Evolutionary conservation across 2,113 vertebrate species (phyloP).

Genomic region (Benthochromis sp.): DNA sequence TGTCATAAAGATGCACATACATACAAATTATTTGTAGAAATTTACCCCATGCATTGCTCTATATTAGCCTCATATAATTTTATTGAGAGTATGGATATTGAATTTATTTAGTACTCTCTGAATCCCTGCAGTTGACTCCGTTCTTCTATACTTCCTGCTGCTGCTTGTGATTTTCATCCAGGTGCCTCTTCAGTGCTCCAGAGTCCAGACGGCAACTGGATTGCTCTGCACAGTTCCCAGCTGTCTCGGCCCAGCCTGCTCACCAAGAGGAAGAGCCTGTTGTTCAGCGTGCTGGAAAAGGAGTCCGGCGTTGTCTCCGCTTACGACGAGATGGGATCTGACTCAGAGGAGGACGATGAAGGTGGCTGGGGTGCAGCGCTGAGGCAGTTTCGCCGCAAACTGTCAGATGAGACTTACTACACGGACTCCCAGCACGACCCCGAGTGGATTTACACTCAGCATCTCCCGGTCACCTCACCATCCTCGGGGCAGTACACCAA

Average conservation of each 20-base stretch:
- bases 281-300: constrained; percentile 81
- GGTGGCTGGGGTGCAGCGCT: constrained; percentile 60
- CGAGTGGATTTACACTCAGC: constrained; percentile 74
- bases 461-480: constrained; percentile 73
- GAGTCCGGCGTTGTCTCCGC: constrained; percentile 82
- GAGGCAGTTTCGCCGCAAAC: constrained; percentile 59
- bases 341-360: constrained; percentile 71
- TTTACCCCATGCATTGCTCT: not conserved
- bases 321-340: constrained; percentile 88
- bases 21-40: not conserved
- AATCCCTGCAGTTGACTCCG: not conserved
- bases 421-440: constrained; percentile 70
- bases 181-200: constrained; percentile 79
- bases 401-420: constrained; percentile 73
- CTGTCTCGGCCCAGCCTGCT: constrained; percentile 79
- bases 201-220: constrained; percentile 93
- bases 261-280: constrained; percentile 82
- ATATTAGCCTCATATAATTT: not conserved
- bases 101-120: not conserved
- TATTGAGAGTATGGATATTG: not conserved
- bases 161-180: constrained; percentile 34
- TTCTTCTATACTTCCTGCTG: not conserved
- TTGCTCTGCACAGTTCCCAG: constrained; percentile 79
- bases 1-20: not conserved
- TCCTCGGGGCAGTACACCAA: constrained; percentile 79